Evolutionary conservation across 1,140 invertebrate species (phyloP), one percentile per base, ranked within the genome.

Genomic region (Aphis craccivora): DNA sequence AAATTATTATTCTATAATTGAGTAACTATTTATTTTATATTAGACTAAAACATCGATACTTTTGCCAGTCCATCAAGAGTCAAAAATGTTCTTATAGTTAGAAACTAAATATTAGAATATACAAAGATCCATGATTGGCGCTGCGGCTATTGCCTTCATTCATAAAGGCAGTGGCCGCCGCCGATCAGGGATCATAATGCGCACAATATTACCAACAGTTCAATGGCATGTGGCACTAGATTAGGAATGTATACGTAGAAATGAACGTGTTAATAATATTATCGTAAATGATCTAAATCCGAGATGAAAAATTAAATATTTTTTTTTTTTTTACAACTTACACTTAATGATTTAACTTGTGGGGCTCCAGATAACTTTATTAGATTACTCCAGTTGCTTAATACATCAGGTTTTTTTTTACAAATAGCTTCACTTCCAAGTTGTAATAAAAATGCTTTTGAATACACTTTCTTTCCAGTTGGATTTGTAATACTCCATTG

Each of bases 401-500:
- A 93, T 48, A 93, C 23, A 40, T 93, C 91, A 22, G 91, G 91
- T 43, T 93, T 86, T 18, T 93, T 93, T 55, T 93, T 51, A 40
- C 91, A 93, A 6, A 93, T 51, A 30, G 48, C 4, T 86, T 93
- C 91, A 93, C 11, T 86, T 18, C 91, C 67, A 51, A 93, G 76
- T 86, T 86, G 48, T 37, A 55, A 20, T 43, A 93, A 93, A 84
- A 93, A 93, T 53, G 3, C 22, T 86, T 51, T 93, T 40, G 91
- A 84, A 84, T 93, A 93, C 1, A 84, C 51, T 55, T 83, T 93
- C 18, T 84, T 93, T 55, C 91, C 91, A 86, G 81, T 37, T 53
- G 43, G 60, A 9, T 93, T 93, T 30, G 35, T 93, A 37, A 30
- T 0, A 93, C 91, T 93, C 81, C 91, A 93, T 86, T 93, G 91